Conservation (phyloP, 2,888 invertebrate species). For the Habrosyne pyritoides region DNA sequence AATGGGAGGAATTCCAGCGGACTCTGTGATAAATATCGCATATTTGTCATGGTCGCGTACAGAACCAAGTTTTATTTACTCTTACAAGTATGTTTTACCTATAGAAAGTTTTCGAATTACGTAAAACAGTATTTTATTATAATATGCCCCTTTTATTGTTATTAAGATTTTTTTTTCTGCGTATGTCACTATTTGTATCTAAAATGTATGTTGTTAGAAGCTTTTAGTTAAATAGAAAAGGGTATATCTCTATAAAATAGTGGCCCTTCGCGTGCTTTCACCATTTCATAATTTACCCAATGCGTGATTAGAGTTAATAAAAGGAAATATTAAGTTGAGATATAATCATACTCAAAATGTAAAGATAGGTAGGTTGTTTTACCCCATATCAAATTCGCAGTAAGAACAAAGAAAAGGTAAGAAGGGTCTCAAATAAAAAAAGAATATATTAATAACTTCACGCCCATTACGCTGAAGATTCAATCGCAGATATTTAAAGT, state of each 20-base stretch:
- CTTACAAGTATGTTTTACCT: neutral
- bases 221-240: too few species aligned
- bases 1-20: constrained; percentile 31
- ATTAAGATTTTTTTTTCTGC: too few species aligned
- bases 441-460: too few species aligned
- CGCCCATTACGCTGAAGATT: too few species aligned
- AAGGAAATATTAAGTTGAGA: neutral
- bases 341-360: neutral
- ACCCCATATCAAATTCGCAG: too few species aligned
- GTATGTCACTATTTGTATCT: too few species aligned
- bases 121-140: too few species aligned
- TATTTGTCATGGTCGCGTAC: constrained; percentile 42
- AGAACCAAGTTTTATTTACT: constrained; percentile 20
- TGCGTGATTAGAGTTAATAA: neutral
- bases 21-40: constrained; percentile 37
- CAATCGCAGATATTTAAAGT: too few species aligned
- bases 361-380: neutral
- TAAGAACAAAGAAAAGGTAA: too few species aligned
- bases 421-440: too few species aligned
- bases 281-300: neutral
- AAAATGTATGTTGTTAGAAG: too few species aligned
- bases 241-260: neutral
- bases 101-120: neutral
- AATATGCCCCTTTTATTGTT: too few species aligned
- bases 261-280: neutral